Percentiles rank a stretch among this genome's conserved stretches.
Evolutionary conservation across 1,140 invertebrate species (phyloP).

Genomic region (Hestina assimilis): DNA sequence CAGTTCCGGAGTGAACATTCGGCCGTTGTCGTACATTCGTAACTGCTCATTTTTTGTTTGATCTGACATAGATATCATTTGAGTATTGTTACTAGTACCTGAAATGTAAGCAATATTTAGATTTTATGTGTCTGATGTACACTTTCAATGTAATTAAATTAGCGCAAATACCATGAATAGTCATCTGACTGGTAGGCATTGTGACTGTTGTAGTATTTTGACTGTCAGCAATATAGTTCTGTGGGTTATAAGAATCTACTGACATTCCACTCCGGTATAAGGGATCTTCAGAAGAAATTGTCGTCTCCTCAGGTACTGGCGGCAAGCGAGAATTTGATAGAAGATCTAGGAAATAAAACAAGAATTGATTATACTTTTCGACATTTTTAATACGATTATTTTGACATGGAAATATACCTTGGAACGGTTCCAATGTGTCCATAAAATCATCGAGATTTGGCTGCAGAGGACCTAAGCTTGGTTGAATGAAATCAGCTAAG

Average conservation of each 20-base stretch:
- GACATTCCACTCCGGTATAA: constrained; percentile 64
- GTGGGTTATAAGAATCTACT: constrained; percentile 56
- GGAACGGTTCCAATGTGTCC: constrained; percentile 92
- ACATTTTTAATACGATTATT: background rate
- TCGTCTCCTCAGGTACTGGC: constrained; percentile 78
- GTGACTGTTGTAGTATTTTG: constrained; percentile 50
- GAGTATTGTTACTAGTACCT: constrained; percentile 66
- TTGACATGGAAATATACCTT: constrained; percentile 79
- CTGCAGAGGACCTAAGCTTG: constrained; percentile 96
- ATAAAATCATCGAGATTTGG: constrained; percentile 98
- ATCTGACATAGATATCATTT: constrained; percentile 60
- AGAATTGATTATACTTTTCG: background rate
- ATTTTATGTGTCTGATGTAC: background rate
- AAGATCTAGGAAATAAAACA: constrained; percentile 43
- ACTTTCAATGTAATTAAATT: constrained; percentile 10
- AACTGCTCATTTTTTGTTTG: constrained; percentile 60
- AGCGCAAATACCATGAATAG: constrained; percentile 53
- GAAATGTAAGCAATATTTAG: constrained; percentile 26
- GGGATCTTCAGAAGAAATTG: constrained; percentile 54
- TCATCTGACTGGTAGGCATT: constrained; percentile 70
- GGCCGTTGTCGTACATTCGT: constrained; percentile 53
- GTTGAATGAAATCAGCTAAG: constrained; percentile 97
- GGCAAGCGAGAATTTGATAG: constrained; percentile 71
- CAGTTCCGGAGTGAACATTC: constrained; percentile 49
- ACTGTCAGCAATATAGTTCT: constrained; percentile 48